Evolutionary conservation across 2,113 vertebrate genomes (phyloP).

Genomic region (Formicarius rufipectus): DNA sequence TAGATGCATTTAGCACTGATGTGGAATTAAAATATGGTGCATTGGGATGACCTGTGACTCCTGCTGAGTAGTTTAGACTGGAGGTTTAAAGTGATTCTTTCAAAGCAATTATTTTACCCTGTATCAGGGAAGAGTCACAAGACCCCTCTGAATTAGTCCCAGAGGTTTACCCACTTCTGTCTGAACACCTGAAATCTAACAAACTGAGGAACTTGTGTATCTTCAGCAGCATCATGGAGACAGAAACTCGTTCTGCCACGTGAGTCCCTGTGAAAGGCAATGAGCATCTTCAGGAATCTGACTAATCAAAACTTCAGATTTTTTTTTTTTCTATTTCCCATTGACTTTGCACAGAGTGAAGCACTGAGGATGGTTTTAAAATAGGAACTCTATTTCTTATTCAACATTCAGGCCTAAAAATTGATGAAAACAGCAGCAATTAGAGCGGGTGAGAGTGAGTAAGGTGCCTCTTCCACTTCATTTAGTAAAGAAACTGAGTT

Average conservation of each 20-base stretch:
- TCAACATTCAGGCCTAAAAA: slow-evolving; percentile 15
- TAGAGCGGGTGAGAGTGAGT: neutral
- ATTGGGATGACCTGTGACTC: neutral
- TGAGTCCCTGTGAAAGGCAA: no score
- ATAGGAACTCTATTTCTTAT: neutral
- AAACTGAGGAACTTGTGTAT: neutral
- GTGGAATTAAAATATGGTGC: neutral
- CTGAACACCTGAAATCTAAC: neutral
- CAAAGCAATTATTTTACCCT: neutral
- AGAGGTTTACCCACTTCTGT: neutral
- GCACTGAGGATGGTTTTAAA: neutral
- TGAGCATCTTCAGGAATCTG: neutral
- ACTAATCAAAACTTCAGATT: neutral
- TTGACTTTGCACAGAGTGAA: neutral
- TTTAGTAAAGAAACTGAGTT: slow-evolving; percentile 13
- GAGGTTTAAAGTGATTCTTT: neutral
- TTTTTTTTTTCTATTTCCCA: neutral
- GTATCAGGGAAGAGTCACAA: neutral
- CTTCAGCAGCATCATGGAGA: neutral
- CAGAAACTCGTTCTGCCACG: neutral
- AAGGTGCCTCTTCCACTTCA: slow-evolving; percentile 39
- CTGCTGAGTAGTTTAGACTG: neutral
- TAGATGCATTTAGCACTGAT: neutral
- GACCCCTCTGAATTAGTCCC: neutral
- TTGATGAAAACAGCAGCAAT: slow-evolving; percentile 1